Base-by-base conservation (phyloP, 2,113 vertebrate genomes). In the Anser cygnoides region DNA sequence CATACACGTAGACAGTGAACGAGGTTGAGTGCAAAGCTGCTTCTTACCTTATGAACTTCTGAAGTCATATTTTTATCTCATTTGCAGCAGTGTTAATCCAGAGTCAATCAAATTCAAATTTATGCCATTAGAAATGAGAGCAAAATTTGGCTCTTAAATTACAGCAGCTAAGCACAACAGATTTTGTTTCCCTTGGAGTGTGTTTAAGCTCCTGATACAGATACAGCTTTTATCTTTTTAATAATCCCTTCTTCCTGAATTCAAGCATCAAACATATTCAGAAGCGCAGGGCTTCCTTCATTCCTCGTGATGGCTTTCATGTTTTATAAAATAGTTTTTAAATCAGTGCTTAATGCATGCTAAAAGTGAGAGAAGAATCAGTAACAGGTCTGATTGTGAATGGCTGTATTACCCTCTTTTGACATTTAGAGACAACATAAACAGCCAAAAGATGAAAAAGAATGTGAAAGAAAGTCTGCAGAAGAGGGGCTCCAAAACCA, bases 21-120 rank as follows among this genome's bases (percentile, higher is more conserved):
- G 52, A 72, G 49, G 49, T 10, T 7, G 4, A 33, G 28, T 65
- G 50, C 31, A 74, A 87, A 95, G 66, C 62, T 74, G 22, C 66
- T 94, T 86, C 90, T 57, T 74, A 52, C 43, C 50, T 73, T 67
- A 22, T 22, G 82, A 92, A 88, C 84, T 90, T 87, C 89, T 21
- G 61, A 90, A 93, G 88, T 65, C 68, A 84, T 35, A 75, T 77
- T 96, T 93, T 77, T 33, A 67, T 95, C 72, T 93, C 65, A 61
- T 84, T 96, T 93, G 59, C 67, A 93, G 65, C 15, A 18, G 59
- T 49, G 57, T 54, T 90, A 92, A 93, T 84, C 67, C 93, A 90
- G 66, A 92, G 82, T 76, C 85, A 93, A 96, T 85, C 75, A 89
- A 93, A 96, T 95, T 94, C 92, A 90, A 95, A 96, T 96, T 71